phyloP scores from a whole-genome alignment of 1,140 invertebrate species.

The Sminthurides bifidus region DNA sequence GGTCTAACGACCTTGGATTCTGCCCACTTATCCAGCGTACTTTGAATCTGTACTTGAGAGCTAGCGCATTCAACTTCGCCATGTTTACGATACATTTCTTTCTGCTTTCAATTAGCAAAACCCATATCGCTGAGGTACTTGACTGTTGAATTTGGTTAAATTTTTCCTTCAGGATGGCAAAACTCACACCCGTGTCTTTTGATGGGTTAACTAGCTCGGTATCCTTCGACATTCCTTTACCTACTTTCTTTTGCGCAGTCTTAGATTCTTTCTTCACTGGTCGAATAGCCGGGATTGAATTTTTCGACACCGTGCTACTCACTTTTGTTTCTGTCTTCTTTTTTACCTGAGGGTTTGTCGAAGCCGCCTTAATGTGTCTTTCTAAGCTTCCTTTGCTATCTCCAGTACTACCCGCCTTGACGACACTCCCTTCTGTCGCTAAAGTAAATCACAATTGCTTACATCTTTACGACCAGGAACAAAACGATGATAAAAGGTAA shows the following conservation, averaged over 20 bases:
- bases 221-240: not conserved
- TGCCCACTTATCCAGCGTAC: slow-evolving; percentile 1
- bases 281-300: not conserved
- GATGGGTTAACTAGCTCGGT: too few species aligned
- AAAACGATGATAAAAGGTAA: too few species aligned
- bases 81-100: not conserved
- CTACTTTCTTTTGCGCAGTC: not conserved
- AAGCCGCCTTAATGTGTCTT: too few species aligned
- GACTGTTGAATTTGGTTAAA: not conserved
- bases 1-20: not conserved
- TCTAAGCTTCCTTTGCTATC: too few species aligned
- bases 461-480: too few species aligned
- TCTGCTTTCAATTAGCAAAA: slow-evolving; percentile 3
- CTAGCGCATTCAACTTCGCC: slow-evolving; percentile 2
- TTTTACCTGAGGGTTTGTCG: not conserved
- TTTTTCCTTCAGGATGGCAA: not conserved
- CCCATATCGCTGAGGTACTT: not conserved
- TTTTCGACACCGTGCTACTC: not conserved
- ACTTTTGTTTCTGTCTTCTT: not conserved
- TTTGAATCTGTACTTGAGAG: not conserved
- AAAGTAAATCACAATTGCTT: too few species aligned
- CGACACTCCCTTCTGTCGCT: too few species aligned
- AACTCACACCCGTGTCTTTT: not conserved
- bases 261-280: not conserved
- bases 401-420: too few species aligned